A percentile compares a stretch with the other conserved stretches of the same genome.
Evolutionary conservation across 2,113 vertebrate species (phyloP).

Genomic region (Caranx ignobilis): DNA sequence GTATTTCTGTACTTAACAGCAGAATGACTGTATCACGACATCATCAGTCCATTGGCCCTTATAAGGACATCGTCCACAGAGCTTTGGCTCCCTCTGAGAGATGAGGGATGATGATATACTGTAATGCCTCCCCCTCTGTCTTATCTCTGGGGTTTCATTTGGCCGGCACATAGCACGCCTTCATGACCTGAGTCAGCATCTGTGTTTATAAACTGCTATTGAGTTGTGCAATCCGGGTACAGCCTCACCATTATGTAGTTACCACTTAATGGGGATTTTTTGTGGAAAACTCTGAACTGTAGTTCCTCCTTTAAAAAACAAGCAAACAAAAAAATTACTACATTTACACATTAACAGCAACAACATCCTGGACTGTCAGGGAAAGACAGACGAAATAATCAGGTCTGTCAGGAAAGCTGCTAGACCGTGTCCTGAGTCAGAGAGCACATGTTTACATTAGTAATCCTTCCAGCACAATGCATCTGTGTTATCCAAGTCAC

Average conservation of each 20-base stretch:
- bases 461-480: slow-evolving; percentile 67
- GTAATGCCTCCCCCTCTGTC: slow-evolving; percentile 10
- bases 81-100: slow-evolving; percentile 17
- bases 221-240: neutral
- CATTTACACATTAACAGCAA: slow-evolving; percentile 3
- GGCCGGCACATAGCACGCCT: slow-evolving; percentile 16
- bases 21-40: slow-evolving; percentile 6
- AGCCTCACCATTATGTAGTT: neutral
- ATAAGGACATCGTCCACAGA: slow-evolving; percentile 50
- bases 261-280: neutral
- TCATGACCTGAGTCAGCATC: slow-evolving; percentile 35
- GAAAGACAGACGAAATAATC: slow-evolving; percentile 46
- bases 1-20: slow-evolving; percentile 28
- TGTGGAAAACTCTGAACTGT: slow-evolving; percentile 9
- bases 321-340: neutral
- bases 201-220: slow-evolving; percentile 26
- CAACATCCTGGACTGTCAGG: neutral
- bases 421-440: slow-evolving; percentile 31
- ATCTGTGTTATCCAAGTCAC: slow-evolving; percentile 55
- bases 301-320: neutral
- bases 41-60: slow-evolving; percentile 27
- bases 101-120: slow-evolving; percentile 51
- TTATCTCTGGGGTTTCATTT: slow-evolving; percentile 35
- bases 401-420: slow-evolving; percentile 29
- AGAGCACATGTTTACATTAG: slow-evolving; percentile 52